phyloP scores from a whole-genome alignment of 2,113 vertebrate genomes.

The Melierax canorus region DNA sequence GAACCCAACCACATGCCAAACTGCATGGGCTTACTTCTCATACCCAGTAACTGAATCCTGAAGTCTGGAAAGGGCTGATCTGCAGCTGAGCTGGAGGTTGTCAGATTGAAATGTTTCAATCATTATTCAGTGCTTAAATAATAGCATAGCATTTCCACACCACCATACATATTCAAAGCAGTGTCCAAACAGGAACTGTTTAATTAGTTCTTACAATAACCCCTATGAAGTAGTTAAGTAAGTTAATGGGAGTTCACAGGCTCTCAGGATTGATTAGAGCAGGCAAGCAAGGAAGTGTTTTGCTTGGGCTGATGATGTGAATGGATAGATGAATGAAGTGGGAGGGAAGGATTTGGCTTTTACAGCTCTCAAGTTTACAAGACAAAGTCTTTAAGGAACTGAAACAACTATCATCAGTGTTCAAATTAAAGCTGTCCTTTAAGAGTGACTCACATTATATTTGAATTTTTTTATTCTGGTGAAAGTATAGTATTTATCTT shows the following conservation, averaged over 20 bases:
- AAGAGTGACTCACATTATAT: background rate
- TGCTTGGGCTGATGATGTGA: background rate
- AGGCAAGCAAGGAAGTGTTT: slow-evolving; percentile 38
- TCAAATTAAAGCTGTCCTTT: background rate
- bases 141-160: background rate
- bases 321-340: slow-evolving; percentile 1
- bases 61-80: background rate
- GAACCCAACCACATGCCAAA: background rate
- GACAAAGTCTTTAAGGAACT: background rate
- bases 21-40: background rate
- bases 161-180: background rate
- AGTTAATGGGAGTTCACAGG: slow-evolving; percentile 31
- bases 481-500: background rate
- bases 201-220: slow-evolving; percentile 33
- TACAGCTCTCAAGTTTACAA: background rate
- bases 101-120: background rate
- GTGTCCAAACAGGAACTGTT: slow-evolving; percentile 55
- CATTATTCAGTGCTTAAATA: background rate
- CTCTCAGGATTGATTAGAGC: slow-evolving; percentile 55
- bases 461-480: background rate
- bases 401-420: background rate
- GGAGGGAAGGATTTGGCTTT: background rate
- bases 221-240: slow-evolving; percentile 35
- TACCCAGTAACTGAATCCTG: background rate
- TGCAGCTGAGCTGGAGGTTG: background rate